Evolutionary conservation across 2,888 invertebrate genomes (phyloP), one percentile per base, ranked within the genome.

Genomic region (Carcina quercana): DNA sequence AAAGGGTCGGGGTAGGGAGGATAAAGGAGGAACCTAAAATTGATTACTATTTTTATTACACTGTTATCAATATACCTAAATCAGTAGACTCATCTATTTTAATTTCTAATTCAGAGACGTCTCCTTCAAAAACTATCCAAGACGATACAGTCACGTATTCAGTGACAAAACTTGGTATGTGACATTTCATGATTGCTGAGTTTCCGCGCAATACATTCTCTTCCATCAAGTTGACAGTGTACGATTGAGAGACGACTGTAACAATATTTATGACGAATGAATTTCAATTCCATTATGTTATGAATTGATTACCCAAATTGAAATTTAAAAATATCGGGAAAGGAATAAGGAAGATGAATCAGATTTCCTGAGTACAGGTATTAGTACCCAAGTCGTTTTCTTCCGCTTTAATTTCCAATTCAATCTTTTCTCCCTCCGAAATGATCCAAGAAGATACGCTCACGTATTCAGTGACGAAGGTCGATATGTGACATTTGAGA

Each of bases 401-500:
- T 53, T 75, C 73, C 36, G 68, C 58, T 59, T 72, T 72, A 40
- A 78, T 87, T 80, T 75, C 86, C 61, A 83, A 76, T 50, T 72
- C 68, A 43, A 72, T 65, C 21, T 46, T 58, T 31, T 73, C 76
- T 19, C 86, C 87, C 70, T 91, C 91, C 63, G 93, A 91, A 75
- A 93, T 91, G 65, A 94, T 87, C 95, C 95, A 95, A 61, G 93
- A 91, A 50, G 90, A 90, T 49, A 95, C 93, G 69, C 87, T 88
- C 60, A 95, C 94, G 82, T 93, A 95, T 86, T 95, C 95, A 60
- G 94, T 93, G 53, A 95, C 94, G 82, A 95, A 95, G 73, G 94
- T 94, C 53, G 95, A 95, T 74, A 95, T 94, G 85, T 94, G 94
- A 86, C 95, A 95, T 88, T 95, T 95, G 62, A 95, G 86, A 73